Conservation (phyloP, 2,888 invertebrate species). For the Harpalus rubripes region DNA sequence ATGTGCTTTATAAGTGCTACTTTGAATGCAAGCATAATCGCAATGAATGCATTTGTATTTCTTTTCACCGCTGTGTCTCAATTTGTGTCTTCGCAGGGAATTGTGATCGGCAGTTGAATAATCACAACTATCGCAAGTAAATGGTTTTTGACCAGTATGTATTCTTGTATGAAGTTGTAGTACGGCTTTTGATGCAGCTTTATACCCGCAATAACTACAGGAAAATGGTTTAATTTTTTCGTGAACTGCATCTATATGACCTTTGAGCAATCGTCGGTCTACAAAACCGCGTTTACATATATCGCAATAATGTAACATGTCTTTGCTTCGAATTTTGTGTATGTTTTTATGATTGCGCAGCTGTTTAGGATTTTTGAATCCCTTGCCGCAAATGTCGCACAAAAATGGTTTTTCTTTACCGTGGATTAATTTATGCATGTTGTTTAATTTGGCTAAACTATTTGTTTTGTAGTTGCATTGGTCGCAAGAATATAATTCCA, state of each 20-base stretch:
- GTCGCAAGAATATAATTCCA: slow-evolving; percentile 89
- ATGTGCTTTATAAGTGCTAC: slow-evolving; percentile 88
- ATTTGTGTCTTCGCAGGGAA: slow-evolving; percentile 88
- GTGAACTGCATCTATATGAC: slow-evolving; percentile 83
- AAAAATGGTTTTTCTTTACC: slow-evolving; percentile 82
- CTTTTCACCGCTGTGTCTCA: slow-evolving; percentile 86
- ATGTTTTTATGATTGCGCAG: slow-evolving; percentile 86
- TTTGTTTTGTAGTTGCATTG: slow-evolving; percentile 87
- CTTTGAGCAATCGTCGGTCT: slow-evolving; percentile 78
- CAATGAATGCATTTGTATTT: slow-evolving; percentile 90
- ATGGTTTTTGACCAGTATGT: slow-evolving; percentile 89
- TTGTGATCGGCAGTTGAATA: slow-evolving; percentile 90
- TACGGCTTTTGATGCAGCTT: slow-evolving; percentile 83
- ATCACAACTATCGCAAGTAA: slow-evolving; percentile 86
- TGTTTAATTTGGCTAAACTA: slow-evolving; percentile 84
- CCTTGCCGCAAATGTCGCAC: slow-evolving; percentile 85
- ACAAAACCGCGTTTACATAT: slow-evolving; percentile 82
- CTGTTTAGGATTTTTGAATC: slow-evolving; percentile 89
- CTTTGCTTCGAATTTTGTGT: slow-evolving; percentile 78
- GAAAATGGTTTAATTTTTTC: slow-evolving; percentile 83
- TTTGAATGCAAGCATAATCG: slow-evolving; percentile 89
- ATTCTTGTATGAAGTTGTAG: slow-evolving; percentile 84
- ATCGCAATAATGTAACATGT: slow-evolving; percentile 77
- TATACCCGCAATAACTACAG: slow-evolving; percentile 85
- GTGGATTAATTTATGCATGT: slow-evolving; percentile 88